A percentile compares a stretch with the other conserved stretches of the same genome.
Conservation (phyloP, 2,113 vertebrate species). For the Jaculus jaculus region DNA sequence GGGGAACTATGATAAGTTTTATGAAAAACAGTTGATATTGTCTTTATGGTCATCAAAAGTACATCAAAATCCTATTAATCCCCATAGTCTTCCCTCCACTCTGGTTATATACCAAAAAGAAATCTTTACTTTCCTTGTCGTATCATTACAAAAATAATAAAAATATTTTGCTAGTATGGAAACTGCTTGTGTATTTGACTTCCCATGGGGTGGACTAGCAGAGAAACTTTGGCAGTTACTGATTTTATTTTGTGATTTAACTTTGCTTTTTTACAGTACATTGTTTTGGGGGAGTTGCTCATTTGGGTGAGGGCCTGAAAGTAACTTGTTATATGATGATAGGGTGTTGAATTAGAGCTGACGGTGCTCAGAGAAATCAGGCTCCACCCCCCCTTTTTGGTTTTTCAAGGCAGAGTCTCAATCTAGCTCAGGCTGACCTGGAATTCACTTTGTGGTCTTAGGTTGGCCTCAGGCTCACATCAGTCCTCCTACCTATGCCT, state of each 20-base stretch:
- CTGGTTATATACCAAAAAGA: constrained; percentile 89
- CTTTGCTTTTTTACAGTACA: not conserved
- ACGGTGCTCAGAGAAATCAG: not conserved
- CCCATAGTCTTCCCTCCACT: constrained; percentile 85
- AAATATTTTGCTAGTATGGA: constrained; percentile 91
- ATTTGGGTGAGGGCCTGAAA: not conserved
- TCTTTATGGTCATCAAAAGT: constrained; percentile 86
- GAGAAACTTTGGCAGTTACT: accelerated
- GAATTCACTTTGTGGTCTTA: no score
- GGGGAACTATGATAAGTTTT: constrained; percentile 85
- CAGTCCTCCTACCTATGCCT: no score
- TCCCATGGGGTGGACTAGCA: not conserved
- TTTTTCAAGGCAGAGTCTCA: no score
- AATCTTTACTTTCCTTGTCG: constrained; percentile 87
- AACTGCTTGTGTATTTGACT: constrained; percentile 74
- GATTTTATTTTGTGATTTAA: not conserved
- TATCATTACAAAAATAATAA: constrained; percentile 87
- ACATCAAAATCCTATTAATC: constrained; percentile 87
- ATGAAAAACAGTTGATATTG: constrained; percentile 86
- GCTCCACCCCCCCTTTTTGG: no score
- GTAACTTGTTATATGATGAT: not conserved
- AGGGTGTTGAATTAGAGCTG: not conserved
- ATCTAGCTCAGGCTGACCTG: no score
- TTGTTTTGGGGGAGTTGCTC: not conserved
- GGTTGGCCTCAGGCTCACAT: no score